These are phyloP conservation scores for Sebastes diaconus DNA, from an alignment of 2,797 vertebrate species.

Conservation along the genomic window DNA sequence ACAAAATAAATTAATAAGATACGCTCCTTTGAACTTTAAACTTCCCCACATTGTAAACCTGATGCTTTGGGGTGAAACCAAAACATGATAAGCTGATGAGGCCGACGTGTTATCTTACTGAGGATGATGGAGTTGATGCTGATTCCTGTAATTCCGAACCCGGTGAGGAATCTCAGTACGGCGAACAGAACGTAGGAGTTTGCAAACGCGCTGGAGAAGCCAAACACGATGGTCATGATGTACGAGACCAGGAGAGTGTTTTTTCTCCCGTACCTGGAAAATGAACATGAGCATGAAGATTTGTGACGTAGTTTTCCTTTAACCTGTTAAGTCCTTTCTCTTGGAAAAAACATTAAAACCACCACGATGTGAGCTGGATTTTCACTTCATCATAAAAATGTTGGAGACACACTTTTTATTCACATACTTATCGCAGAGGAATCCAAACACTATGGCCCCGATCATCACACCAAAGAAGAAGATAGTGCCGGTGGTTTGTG, in stretches of 20 bases:
- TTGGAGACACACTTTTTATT: background rate
- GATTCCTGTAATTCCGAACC: constrained; percentile 75
- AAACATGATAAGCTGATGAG: too few relatives aligned
- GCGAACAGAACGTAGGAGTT: constrained; percentile 72
- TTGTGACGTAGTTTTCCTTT: background rate
- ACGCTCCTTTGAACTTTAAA: too few relatives aligned
- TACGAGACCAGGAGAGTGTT: constrained; percentile 73
- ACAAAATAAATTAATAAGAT: background rate
- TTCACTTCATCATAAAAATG: background rate
- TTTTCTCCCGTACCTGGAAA: constrained; percentile 76
- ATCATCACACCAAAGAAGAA: constrained; percentile 79
- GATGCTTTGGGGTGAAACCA: too few relatives aligned
- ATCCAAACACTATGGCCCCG: constrained; percentile 70
- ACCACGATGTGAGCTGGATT: too few relatives aligned
- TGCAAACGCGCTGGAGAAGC: constrained; percentile 68
- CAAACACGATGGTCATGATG: constrained; percentile 53
- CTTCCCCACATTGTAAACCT: too few relatives aligned
- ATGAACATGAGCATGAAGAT: background rate
- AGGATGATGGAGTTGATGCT: constrained; percentile 66
- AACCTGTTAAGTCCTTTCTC: too few relatives aligned
- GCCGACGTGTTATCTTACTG: constrained; percentile 43
- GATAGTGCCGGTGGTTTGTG: constrained; percentile 65
- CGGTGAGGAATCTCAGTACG: constrained; percentile 75
- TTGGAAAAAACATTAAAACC: background rate
- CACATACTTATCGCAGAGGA: constrained; percentile 72